Evolutionary conservation across 2,888 invertebrate species (phyloP).

Genomic region (Buathra laborator): DNA sequence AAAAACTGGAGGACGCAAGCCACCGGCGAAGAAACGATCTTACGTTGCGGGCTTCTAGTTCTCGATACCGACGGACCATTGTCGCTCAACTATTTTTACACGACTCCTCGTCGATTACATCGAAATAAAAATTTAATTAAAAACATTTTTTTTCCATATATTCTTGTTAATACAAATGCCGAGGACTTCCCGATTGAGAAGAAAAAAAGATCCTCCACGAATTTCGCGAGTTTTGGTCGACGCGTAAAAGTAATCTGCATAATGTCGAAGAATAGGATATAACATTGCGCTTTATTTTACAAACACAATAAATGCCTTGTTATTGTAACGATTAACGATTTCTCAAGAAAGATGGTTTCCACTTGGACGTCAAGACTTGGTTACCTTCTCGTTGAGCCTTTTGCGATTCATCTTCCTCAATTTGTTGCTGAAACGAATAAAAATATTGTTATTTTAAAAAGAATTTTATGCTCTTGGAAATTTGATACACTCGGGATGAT

Average conservation of each 20-base stretch:
- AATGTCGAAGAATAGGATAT: conserved; percentile 51
- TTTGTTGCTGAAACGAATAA: conserved; percentile 77
- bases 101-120: not conserved
- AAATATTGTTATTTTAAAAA: not conserved
- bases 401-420: conserved; percentile 81
- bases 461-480: not conserved
- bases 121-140: not conserved
- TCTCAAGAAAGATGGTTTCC: conserved; percentile 80
- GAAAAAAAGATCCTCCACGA: not conserved
- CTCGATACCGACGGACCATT: not conserved
- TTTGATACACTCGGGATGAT: not conserved
- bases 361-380: conserved; percentile 76
- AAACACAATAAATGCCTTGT: conserved; percentile 50
- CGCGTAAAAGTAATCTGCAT: not conserved
- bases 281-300: conserved; percentile 65
- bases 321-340: conserved; percentile 72
- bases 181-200: not conserved
- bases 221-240: not conserved
- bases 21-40: conserved; percentile 69
- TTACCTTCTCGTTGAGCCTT: conserved; percentile 77
- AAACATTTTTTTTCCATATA: not conserved
- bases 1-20: conserved; percentile 58
- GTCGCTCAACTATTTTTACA: not conserved
- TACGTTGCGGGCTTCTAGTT: conserved; percentile 74
- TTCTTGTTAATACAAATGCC: not conserved